Conservation (phyloP, 1,140 invertebrate species). For the Venustaconcha ellipsiformis region DNA sequence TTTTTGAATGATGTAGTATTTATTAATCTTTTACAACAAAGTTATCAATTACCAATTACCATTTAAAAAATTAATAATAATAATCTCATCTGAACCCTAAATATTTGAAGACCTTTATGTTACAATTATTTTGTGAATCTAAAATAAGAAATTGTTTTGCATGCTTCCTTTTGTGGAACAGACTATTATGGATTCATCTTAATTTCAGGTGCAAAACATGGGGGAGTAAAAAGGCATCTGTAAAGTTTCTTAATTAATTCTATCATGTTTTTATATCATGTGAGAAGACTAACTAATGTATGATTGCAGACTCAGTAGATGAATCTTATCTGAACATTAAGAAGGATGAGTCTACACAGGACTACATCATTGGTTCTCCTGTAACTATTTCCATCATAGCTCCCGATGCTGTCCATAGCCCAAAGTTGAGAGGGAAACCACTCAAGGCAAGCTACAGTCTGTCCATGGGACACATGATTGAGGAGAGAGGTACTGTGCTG, state of each 20-base stretch:
- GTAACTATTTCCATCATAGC: conserved; percentile 32
- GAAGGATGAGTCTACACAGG: conserved; percentile 56
- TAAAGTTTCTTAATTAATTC: too few relatives aligned
- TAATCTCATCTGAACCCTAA: too few relatives aligned
- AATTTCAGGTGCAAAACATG: not conserved
- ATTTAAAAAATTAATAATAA: too few relatives aligned
- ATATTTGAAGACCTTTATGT: too few relatives aligned
- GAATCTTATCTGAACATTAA: conserved; percentile 65
- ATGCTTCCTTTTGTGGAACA: too few relatives aligned
- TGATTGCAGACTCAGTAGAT: conserved; percentile 40
- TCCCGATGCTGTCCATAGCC: conserved; percentile 16
- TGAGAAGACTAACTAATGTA: not conserved
- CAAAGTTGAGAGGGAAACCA: not conserved
- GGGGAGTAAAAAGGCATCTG: not conserved
- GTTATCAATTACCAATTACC: too few relatives aligned
- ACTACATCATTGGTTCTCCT: conserved; percentile 67
- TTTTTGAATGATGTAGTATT: too few relatives aligned
- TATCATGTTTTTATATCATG: too few relatives aligned
- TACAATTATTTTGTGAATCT: too few relatives aligned
- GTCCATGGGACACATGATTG: conserved; percentile 33
- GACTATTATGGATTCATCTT: too few relatives aligned
- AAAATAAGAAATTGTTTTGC: too few relatives aligned
- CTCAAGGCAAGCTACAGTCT: conserved; percentile 35
- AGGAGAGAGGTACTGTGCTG: conserved; percentile 46
- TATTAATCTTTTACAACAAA: too few relatives aligned